Conservation (phyloP, 2,888 invertebrate species). For the Danaus chrysippus region DNA sequence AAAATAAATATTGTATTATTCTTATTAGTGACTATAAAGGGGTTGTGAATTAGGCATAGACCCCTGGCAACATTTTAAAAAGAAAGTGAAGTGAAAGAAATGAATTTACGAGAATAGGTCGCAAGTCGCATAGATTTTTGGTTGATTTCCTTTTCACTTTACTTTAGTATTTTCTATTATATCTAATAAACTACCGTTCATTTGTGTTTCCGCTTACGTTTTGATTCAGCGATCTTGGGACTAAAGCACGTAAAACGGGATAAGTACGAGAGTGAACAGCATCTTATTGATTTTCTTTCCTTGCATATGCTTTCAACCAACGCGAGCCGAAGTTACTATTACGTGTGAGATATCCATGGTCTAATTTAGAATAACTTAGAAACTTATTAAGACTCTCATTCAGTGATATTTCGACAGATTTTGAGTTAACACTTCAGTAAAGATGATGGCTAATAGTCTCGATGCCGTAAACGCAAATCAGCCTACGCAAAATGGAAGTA, state of each 20-base stretch:
- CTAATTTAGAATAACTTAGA: slow-evolving; percentile 52
- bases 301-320: slow-evolving; percentile 78
- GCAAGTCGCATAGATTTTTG: slow-evolving; percentile 78
- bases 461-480: slow-evolving; percentile 76
- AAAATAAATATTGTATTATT: background rate
- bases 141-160: slow-evolving; percentile 79
- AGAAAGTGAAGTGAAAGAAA: slow-evolving; percentile 78
- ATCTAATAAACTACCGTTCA: slow-evolving; percentile 74
- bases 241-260: slow-evolving; percentile 62
- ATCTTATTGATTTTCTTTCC: slow-evolving; percentile 80
- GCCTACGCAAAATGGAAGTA: slow-evolving; percentile 88
- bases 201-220: slow-evolving; percentile 70
- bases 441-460: slow-evolving; percentile 77
- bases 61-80: slow-evolving; percentile 71
- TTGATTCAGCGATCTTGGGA: slow-evolving; percentile 68
- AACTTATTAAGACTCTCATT: slow-evolving; percentile 40
- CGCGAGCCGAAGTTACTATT: slow-evolving; percentile 72
- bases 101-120: slow-evolving; percentile 79
- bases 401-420: slow-evolving; percentile 57
- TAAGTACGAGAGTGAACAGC: slow-evolving; percentile 76
- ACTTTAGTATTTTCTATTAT: slow-evolving; percentile 72
- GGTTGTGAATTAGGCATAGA: slow-evolving; percentile 20
- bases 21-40: background rate
- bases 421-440: slow-evolving; percentile 58
- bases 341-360: slow-evolving; percentile 56